A percentile compares a stretch with the other conserved stretches of the same genome.
Evolutionary conservation across 2,888 invertebrate genomes (phyloP).

Genomic region (Abrostola tripartita): DNA sequence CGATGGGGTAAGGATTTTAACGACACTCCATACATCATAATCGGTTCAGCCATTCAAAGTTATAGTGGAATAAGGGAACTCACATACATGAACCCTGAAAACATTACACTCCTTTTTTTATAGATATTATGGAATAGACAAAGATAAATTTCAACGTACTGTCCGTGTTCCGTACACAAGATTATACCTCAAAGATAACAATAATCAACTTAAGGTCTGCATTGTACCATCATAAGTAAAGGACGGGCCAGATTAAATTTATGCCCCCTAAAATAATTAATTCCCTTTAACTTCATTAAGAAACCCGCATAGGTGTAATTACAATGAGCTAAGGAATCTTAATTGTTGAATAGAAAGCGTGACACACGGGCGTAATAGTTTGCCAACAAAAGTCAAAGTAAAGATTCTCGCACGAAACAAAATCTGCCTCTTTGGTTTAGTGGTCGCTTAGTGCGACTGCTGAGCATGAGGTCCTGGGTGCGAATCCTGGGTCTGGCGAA

Average conservation of each 20-base stretch:
- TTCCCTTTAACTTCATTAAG: conserved; percentile 88
- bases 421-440: too few relatives aligned
- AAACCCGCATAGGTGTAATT: conserved; percentile 88
- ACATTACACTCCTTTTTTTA: too few relatives aligned
- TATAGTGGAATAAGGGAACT: too few relatives aligned
- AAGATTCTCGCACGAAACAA: not conserved
- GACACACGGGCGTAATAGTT: conserved; percentile 60
- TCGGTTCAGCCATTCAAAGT: too few relatives aligned
- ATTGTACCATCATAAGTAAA: conserved; percentile 81
- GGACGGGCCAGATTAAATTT: conserved; percentile 85
- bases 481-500: too few relatives aligned
- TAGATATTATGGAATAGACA: too few relatives aligned
- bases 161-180: conserved; percentile 54
- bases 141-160: conserved; percentile 40
- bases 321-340: conserved; percentile 87
- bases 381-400: conserved; percentile 6
- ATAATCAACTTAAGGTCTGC: conserved; percentile 72
- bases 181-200: conserved; percentile 68
- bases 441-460: too few relatives aligned
- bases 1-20: too few relatives aligned
- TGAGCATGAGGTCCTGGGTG: too few relatives aligned
- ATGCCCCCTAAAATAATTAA: conserved; percentile 86
- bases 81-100: too few relatives aligned
- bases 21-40: too few relatives aligned
- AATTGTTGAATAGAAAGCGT: conserved; percentile 84